Evolutionary conservation across 53 echinoderm and acorn worm species (phyloP).

Genomic region (Actinopyga echinites): DNA sequence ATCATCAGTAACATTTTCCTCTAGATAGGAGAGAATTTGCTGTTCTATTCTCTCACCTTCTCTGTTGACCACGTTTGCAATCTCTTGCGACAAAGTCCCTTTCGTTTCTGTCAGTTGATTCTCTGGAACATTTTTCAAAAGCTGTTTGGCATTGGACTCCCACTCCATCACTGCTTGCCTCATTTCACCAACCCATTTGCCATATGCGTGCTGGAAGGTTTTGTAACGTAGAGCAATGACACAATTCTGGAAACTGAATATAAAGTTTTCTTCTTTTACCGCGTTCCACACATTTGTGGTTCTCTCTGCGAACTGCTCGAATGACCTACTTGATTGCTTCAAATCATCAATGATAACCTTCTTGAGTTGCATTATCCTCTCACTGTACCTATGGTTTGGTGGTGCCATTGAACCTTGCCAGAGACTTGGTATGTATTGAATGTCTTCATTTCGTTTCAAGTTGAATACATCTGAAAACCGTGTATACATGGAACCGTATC

Average conservation of each 20-base stretch:
- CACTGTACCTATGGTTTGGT: constrained; percentile 37
- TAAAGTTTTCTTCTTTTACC: constrained; percentile 32
- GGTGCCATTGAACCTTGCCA: constrained; percentile 33
- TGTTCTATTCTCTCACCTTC: not conserved
- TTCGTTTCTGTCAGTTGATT: not conserved
- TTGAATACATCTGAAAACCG: constrained; percentile 40
- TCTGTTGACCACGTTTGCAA: not conserved
- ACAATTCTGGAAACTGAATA: constrained; percentile 38
- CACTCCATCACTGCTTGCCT: constrained; percentile 29
- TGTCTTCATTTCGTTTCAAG: constrained; percentile 14
- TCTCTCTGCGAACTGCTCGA: not conserved
- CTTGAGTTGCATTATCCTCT: constrained; percentile 3
- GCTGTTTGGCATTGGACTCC: constrained; percentile 19
- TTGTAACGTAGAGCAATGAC: constrained; percentile 21
- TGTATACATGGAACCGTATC: not conserved
- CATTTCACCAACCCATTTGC: constrained; percentile 31
- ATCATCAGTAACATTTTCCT: not conserved
- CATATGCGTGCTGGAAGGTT: constrained; percentile 16
- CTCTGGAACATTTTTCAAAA: not conserved
- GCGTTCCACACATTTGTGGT: constrained; percentile 14
- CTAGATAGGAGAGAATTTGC: not conserved
- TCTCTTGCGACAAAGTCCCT: not conserved
- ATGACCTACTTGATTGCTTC: not conserved
- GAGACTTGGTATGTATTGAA: constrained; percentile 29
- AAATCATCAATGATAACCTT: not conserved